A percentile compares a stretch with the other conserved stretches of the same genome.
phyloP scores from a whole-genome alignment of 23 tunicate genomes.

The Styela plicata region DNA sequence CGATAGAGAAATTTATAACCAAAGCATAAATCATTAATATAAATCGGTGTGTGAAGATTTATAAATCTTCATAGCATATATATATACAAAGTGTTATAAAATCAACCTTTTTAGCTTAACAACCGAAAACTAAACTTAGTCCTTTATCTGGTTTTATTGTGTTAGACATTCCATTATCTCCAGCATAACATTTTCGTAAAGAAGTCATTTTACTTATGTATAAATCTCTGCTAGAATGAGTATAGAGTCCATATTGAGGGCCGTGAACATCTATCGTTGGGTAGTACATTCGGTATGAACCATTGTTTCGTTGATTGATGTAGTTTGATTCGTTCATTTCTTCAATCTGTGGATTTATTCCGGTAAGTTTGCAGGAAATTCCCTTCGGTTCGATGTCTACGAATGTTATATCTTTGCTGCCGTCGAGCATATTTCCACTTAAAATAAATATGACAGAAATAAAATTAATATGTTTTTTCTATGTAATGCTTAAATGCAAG shows the following conservation, averaged over 20 bases:
- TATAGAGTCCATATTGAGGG: constrained; percentile 62
- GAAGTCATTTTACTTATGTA: constrained; percentile 41
- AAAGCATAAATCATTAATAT: too few relatives aligned
- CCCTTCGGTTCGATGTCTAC: constrained; percentile 6
- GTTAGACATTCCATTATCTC: constrained; percentile 16
- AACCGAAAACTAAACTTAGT: neutral
- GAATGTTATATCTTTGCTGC: neutral
- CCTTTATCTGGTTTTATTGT: neutral
- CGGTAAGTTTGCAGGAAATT: neutral
- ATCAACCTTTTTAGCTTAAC: too few relatives aligned
- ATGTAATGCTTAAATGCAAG: too few relatives aligned
- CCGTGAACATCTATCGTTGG: neutral
- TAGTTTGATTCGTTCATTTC: neutral
- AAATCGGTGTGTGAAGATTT: too few relatives aligned
- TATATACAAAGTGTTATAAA: too few relatives aligned
- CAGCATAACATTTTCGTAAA: constrained; percentile 47
- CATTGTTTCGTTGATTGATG: neutral
- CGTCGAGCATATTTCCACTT: constrained; percentile 6
- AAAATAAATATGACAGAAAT: too few relatives aligned
- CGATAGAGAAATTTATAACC: too few relatives aligned
- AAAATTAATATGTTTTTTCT: too few relatives aligned
- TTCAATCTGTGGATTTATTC: neutral
- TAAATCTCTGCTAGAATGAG: constrained; percentile 37
- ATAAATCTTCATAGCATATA: too few relatives aligned
- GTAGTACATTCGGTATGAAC: neutral